Evolutionary conservation across 2,797 vertebrate genomes (phyloP).

Genomic region (Crocidura indochinensis): DNA sequence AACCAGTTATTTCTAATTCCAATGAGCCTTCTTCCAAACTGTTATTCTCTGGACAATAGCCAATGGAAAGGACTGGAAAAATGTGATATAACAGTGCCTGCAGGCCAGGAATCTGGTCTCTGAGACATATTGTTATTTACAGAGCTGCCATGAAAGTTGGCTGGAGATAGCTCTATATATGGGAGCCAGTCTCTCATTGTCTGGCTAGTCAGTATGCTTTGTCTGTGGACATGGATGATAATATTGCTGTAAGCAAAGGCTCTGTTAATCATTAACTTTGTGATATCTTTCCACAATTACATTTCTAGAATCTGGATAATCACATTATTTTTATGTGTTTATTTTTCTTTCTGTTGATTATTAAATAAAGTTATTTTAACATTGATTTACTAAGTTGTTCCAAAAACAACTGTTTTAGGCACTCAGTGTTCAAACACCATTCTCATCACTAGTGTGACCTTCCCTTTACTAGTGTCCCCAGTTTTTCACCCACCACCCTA

Average conservation of each 20-base stretch:
- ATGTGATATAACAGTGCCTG: conserved; percentile 73
- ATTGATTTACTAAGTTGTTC: too few relatives aligned
- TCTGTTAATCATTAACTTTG: conserved; percentile 73
- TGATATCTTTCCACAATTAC: conserved; percentile 69
- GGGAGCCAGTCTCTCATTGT: conserved; percentile 73
- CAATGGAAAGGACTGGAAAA: conserved; percentile 66
- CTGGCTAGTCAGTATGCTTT: conserved; percentile 77
- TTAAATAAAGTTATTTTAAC: too few relatives aligned
- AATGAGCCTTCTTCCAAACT: conserved; percentile 75
- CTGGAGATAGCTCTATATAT: conserved; percentile 59
- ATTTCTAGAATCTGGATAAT: conserved; percentile 69
- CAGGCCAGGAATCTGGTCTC: conserved; percentile 78
- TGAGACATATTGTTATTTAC: conserved; percentile 83
- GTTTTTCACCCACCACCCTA: too few relatives aligned
- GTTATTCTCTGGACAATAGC: conserved; percentile 46
- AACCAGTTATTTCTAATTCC: conserved; percentile 60
- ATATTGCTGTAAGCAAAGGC: conserved; percentile 72
- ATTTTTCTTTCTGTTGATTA: too few relatives aligned
- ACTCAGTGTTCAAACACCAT: too few relatives aligned
- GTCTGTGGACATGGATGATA: conserved; percentile 36
- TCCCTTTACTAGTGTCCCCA: too few relatives aligned
- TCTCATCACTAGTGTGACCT: too few relatives aligned
- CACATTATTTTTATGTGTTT: conserved; percentile 40
- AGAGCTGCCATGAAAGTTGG: conserved; percentile 75
- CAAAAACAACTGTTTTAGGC: too few relatives aligned